A percentile compares a stretch with the other conserved stretches of the same genome.
Evolutionary conservation across 2,888 invertebrate genomes (phyloP).

Genomic region (Polia nebulosa): DNA sequence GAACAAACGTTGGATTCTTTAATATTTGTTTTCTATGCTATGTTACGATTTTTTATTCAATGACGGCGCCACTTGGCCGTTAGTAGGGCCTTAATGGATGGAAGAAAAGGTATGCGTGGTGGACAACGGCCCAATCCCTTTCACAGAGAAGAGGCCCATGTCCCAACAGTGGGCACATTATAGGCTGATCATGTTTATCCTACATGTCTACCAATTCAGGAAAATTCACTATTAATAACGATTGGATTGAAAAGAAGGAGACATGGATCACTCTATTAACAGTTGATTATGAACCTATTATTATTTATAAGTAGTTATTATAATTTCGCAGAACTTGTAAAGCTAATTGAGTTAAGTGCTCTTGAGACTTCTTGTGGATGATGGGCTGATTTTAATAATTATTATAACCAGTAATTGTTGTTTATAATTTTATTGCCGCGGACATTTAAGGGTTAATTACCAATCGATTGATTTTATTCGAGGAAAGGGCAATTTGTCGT

Average conservation of each 20-base stretch:
- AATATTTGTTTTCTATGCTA: no score
- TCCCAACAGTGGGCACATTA: no score
- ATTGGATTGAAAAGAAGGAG: neutral
- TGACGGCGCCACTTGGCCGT: no score
- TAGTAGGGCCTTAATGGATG: no score
- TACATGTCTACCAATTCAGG: neutral
- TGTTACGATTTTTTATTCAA: no score
- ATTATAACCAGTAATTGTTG: slow-evolving; percentile 31
- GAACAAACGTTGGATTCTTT: no score
- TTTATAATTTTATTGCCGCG: slow-evolving; percentile 36
- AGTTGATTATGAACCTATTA: neutral
- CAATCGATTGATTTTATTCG: slow-evolving; percentile 32
- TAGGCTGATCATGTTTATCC: neutral
- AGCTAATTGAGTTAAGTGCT: slow-evolving; percentile 41
- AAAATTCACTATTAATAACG: slow-evolving; percentile 2
- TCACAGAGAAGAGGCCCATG: no score
- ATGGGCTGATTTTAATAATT: slow-evolving; percentile 34
- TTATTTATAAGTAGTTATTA: slow-evolving; percentile 8
- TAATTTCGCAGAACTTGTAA: slow-evolving; percentile 48
- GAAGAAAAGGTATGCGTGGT: no score
- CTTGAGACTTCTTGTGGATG: slow-evolving; percentile 27
- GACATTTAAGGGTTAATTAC: slow-evolving; percentile 37
- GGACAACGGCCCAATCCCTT: no score
- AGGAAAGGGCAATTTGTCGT: slow-evolving; percentile 22
- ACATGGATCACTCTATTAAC: slow-evolving; percentile 8